phyloP scores from a whole-genome alignment of 1,140 invertebrate genomes.

The Sipha flava region DNA sequence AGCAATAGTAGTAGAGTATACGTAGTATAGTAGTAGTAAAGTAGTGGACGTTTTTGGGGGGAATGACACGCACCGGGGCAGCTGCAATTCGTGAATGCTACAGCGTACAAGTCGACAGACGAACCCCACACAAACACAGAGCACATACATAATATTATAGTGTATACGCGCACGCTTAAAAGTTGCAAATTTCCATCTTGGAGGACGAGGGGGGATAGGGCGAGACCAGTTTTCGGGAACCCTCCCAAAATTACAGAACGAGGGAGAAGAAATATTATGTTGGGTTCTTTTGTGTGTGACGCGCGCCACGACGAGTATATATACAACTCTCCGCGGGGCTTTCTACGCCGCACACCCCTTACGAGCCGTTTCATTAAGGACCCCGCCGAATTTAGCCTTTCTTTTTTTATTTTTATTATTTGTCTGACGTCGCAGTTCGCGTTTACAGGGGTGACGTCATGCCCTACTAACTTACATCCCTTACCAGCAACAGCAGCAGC shows the following conservation, averaged over 20 bases:
- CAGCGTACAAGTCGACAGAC: conserved; percentile 20
- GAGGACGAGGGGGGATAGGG: background rate
- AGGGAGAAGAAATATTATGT: conserved; percentile 31
- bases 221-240: conserved; percentile 30
- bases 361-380: conserved; percentile 25
- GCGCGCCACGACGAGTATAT: background rate
- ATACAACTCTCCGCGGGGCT: conserved; percentile 25
- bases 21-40: background rate
- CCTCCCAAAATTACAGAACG: conserved; percentile 5
- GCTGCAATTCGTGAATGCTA: conserved; percentile 23
- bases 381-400: conserved; percentile 31
- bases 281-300: conserved; percentile 28
- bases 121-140: background rate
- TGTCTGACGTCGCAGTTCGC: conserved; percentile 20
- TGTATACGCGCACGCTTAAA: conserved; percentile 3
- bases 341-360: background rate
- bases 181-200: conserved; percentile 32
- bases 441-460: conserved; percentile 30
- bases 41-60: background rate
- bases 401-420: conserved; percentile 30
- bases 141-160: too few relatives aligned
- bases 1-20: background rate
- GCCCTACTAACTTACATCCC: conserved; percentile 32
- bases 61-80: conserved; percentile 22
- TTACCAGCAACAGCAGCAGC: background rate